Conservation (phyloP, 2,888 invertebrate species). For the Meliscaeva auricollis region DNA sequence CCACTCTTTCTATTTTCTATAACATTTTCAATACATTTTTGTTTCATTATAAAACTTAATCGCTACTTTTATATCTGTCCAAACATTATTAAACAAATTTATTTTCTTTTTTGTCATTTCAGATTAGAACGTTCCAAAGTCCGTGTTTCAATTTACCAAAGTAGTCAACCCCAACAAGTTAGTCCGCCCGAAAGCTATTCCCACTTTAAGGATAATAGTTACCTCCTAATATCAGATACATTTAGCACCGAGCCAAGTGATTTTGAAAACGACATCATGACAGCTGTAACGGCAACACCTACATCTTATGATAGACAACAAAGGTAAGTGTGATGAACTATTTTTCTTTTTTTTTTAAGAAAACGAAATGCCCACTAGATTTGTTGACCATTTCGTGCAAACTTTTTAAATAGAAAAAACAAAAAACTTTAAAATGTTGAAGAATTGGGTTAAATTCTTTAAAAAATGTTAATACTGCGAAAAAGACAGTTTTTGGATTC, state of each 20-base stretch:
- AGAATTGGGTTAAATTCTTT: no score
- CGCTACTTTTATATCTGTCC: no score
- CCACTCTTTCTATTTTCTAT: no score
- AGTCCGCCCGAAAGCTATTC: conserved; percentile 85
- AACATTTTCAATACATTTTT: no score
- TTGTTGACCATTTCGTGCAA: no score
- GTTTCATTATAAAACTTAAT: no score
- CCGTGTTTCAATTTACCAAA: conserved; percentile 93
- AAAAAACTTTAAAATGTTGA: no score
- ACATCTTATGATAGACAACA: conserved; percentile 83
- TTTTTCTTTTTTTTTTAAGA: no score
- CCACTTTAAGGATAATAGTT: conserved; percentile 80
- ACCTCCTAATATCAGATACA: conserved; percentile 78
- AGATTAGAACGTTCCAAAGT: conserved; percentile 92
- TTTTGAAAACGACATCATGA: conserved; percentile 81
- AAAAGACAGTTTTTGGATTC: no score
- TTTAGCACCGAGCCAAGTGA: conserved; percentile 82
- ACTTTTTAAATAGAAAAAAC: no score
- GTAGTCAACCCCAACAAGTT: conserved; percentile 90
- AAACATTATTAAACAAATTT: not conserved
- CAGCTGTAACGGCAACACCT: conserved; percentile 80
- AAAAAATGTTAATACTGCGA: no score
- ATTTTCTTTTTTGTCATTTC: conserved; percentile 81
- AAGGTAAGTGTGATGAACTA: conserved; percentile 81
- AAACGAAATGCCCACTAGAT: no score